phyloP scores from a whole-genome alignment of 2,797 vertebrate species.

The Myotis myotis region DNA sequence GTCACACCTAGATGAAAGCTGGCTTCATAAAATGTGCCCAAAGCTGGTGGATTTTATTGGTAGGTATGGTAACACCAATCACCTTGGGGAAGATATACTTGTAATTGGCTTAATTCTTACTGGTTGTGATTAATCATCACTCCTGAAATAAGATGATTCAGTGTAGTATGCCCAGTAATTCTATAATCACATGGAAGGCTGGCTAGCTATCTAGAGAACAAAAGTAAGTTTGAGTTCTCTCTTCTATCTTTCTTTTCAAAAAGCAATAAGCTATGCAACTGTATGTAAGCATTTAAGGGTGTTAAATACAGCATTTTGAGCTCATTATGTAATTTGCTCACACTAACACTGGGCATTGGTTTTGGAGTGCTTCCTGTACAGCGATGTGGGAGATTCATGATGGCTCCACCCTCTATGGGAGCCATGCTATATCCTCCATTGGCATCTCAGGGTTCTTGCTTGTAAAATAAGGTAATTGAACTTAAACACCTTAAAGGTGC shows the following conservation, averaged over 20 bases:
- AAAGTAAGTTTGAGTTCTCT: neutral
- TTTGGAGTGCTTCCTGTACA: neutral
- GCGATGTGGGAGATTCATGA: neutral
- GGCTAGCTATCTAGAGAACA: neutral
- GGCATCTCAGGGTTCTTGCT: neutral
- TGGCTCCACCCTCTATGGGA: neutral
- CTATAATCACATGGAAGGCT: neutral
- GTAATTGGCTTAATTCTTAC: slow-evolving; percentile 50
- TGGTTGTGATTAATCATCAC: slow-evolving; percentile 42
- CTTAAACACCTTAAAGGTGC: neutral
- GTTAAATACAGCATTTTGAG: neutral
- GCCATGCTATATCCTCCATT: neutral
- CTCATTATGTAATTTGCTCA: neutral
- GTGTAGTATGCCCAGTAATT: neutral
- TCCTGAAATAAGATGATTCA: neutral
- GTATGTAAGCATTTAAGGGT: neutral
- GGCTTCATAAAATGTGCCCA: slow-evolving; percentile 26
- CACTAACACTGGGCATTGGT: neutral
- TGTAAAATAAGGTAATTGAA: neutral
- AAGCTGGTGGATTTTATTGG: slow-evolving; percentile 53
- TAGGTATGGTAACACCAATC: slow-evolving; percentile 24
- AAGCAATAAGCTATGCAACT: neutral
- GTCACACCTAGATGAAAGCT: slow-evolving; percentile 61
- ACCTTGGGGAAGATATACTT: slow-evolving; percentile 3
- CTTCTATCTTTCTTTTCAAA: neutral